phyloP scores from a whole-genome alignment of 1,140 invertebrate species.

The Plutomurus gul region DNA sequence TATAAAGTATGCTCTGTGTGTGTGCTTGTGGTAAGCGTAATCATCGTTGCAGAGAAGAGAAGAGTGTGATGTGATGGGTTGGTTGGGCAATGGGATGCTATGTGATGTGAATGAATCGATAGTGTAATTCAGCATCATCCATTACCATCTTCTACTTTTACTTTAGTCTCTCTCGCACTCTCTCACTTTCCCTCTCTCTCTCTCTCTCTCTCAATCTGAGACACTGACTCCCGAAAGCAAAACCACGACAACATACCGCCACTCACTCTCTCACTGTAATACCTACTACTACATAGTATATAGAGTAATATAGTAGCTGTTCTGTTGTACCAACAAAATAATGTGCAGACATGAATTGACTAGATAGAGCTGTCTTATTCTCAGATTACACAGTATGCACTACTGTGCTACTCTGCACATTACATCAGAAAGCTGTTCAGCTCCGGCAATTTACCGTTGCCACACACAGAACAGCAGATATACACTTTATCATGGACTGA shows the following conservation, averaged over 20 bases:
- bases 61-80: background rate
- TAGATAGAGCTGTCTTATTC: too few species aligned
- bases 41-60: constrained; percentile 6
- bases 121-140: constrained; percentile 28
- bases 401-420: too few species aligned
- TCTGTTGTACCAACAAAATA: too few species aligned
- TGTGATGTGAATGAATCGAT: constrained; percentile 29
- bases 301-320: too few species aligned
- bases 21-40: background rate
- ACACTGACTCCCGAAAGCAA: background rate
- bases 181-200: constrained; percentile 2
- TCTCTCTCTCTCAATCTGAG: background rate
- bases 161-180: constrained; percentile 9
- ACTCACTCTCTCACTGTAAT: background rate
- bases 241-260: background rate
- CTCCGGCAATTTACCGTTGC: too few species aligned
- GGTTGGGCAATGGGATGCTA: constrained; percentile 15
- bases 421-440: too few species aligned
- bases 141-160: constrained; percentile 30
- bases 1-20: too few species aligned
- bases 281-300: too few species aligned
- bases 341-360: too few species aligned
- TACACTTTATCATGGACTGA: background rate
- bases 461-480: too few species aligned
- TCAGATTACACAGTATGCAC: too few species aligned